Base-by-base conservation (phyloP, 2,888 invertebrate species). In the Noctua janthe region DNA sequence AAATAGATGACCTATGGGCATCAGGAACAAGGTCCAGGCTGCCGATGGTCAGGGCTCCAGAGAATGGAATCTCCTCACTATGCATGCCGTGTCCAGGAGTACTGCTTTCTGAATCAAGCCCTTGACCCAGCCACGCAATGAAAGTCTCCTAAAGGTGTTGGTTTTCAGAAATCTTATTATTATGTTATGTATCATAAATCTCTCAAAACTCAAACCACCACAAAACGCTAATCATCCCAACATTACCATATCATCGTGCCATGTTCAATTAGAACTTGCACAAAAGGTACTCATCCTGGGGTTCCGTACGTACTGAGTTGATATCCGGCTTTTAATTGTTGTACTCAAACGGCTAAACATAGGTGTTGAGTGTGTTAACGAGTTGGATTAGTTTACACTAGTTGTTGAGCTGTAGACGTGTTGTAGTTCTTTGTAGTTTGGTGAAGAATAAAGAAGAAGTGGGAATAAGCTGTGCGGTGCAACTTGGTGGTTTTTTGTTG, bases 231-330 rank as follows among this genome's bases (percentile, higher is more conserved):
- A 71, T 71, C 71, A 69, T 59, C 49, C 35, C 56, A 13, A 64
- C 72, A 80, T 81, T 71, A 81, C 71, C 85, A 79, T 80, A 88
- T 84, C 72, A 88, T 82, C 74, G 29, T 23, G 72, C 72, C 79
- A 72, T 80, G 84, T 89, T 83, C 81, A 85, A 88, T 84, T 88
- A 85, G 82, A 89, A 88, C 71, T 89, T 84, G 43, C 69, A 86
- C 78, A 85, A 81, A 82, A 86, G 87, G 85, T 86, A 77, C 81
- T 83, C 64, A 71, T 56, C 11, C 66, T 67, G n/a, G 67, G 20
- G 67, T 70, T 39, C 72, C 69, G 71, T 71, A 62, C 74, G 76
- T 74, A 71, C 74, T 73, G 67, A 74, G 78, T 59, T 75, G 49
- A 80, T 86, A 84, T 87, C 84, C 86, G 78, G 71, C 54, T 78